Conservation (phyloP, 64 coral and sea anemone species). For the Dendrophyllia cribrosa region DNA sequence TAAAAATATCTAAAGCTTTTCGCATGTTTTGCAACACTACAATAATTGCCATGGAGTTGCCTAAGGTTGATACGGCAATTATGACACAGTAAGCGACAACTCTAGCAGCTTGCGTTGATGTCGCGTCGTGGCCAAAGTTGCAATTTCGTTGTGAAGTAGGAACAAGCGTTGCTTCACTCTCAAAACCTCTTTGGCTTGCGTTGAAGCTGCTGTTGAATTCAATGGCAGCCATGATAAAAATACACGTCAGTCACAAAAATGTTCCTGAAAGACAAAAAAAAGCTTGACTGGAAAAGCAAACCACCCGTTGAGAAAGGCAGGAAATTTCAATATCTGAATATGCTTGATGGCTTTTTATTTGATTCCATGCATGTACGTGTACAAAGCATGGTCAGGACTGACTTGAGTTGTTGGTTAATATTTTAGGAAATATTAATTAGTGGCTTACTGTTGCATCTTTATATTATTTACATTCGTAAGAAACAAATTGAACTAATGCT, state of each 20-base stretch:
- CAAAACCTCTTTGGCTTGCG: background rate
- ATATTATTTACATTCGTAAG: background rate
- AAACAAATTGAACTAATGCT: background rate
- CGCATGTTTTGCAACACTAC: slow-evolving; percentile 41
- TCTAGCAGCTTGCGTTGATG: background rate
- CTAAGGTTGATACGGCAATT: slow-evolving; percentile 29
- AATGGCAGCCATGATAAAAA: background rate
- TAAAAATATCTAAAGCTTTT: slow-evolving; percentile 49
- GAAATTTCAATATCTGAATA: background rate
- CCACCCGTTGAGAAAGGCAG: background rate
- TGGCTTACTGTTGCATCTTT: background rate
- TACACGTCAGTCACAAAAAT: background rate
- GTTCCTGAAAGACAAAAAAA: background rate
- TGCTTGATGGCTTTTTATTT: no score
- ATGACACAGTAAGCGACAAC: slow-evolving; percentile 36
- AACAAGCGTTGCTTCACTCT: background rate
- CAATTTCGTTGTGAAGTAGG: background rate
- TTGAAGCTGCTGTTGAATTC: background rate
- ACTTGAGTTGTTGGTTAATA: background rate
- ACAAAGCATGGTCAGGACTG: background rate
- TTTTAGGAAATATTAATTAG: background rate
- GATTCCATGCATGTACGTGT: no score
- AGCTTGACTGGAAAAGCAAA: background rate
- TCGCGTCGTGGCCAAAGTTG: slow-evolving; percentile 1
- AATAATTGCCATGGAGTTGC: slow-evolving; percentile 41